phyloP scores from a whole-genome alignment of 2,888 invertebrate genomes.

The Philaethria dido region DNA sequence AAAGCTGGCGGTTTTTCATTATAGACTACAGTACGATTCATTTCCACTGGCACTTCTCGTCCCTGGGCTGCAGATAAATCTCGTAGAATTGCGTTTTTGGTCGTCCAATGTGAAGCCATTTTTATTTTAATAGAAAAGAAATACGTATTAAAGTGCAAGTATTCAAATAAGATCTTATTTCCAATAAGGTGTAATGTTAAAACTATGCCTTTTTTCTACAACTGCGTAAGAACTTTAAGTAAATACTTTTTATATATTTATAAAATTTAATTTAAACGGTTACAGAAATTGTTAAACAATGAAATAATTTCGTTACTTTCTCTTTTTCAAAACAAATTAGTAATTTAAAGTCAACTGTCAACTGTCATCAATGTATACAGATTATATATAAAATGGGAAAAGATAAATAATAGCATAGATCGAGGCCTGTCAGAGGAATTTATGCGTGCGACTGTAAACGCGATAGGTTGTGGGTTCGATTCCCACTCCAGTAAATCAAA shows the following conservation, averaged over 20 bases:
- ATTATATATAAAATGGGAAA: background rate
- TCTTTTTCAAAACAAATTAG: background rate
- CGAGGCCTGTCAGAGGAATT: no score
- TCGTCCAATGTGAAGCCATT: slow-evolving; percentile 53
- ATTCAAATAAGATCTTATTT: background rate
- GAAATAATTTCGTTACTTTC: background rate
- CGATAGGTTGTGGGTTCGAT: no score
- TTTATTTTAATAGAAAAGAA: background rate
- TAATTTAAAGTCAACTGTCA: background rate
- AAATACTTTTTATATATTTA: background rate
- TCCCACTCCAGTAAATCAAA: no score
- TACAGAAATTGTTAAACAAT: no score
- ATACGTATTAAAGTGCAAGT: background rate
- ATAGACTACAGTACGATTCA: slow-evolving; percentile 46
- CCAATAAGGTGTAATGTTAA: background rate
- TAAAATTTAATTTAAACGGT: no score
- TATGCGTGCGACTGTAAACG: no score
- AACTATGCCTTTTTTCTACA: background rate
- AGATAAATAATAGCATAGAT: no score
- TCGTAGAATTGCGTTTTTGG: slow-evolving; percentile 54
- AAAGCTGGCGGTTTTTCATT: slow-evolving; percentile 52
- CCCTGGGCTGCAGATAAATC: slow-evolving; percentile 64
- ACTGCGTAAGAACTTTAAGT: no score
- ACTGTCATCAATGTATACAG: background rate
- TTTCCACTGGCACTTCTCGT: slow-evolving; percentile 54